These are phyloP conservation scores for Ips typographus DNA, from an alignment of 1,140 invertebrate genomes.

Conservation along the genomic window DNA sequence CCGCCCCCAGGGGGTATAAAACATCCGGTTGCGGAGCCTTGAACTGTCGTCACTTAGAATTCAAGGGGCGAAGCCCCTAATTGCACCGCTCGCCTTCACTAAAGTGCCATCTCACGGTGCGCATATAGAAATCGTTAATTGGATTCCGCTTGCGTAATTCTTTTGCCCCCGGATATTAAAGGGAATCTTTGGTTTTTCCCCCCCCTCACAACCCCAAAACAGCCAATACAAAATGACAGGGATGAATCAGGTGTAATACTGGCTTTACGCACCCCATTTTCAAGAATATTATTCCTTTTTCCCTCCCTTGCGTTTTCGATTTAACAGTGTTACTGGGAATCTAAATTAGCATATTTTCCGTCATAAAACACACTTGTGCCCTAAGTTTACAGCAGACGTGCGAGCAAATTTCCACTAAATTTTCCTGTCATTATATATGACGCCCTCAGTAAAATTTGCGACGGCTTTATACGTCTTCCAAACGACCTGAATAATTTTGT, in stretches of 20 bases:
- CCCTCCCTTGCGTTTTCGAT: constrained; percentile 13
- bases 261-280: too few species aligned
- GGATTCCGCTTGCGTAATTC: constrained; percentile 12
- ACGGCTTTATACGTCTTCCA: constrained; percentile 18
- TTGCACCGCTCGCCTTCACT: constrained; percentile 20
- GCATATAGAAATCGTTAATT: constrained; percentile 28
- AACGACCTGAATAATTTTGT: constrained; percentile 23
- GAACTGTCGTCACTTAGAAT: constrained; percentile 29
- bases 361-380: constrained; percentile 30
- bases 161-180: too few species aligned
- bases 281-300: too few species aligned
- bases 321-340: constrained; percentile 28
- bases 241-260: too few species aligned
- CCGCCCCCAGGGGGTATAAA: constrained; percentile 17
- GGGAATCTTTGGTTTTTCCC: too few species aligned
- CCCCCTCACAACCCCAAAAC: background rate
- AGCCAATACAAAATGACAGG: too few species aligned
- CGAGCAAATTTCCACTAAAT: constrained; percentile 31
- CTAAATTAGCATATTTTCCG: constrained; percentile 33
- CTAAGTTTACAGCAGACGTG: constrained; percentile 24
- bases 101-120: constrained; percentile 20
- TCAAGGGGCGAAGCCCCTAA: constrained; percentile 19
- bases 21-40: constrained; percentile 17
- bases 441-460: constrained; percentile 25
- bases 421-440: constrained; percentile 28